Evolutionary conservation across 2,113 vertebrate species (phyloP).

Genomic region (Trogon melanurus): DNA sequence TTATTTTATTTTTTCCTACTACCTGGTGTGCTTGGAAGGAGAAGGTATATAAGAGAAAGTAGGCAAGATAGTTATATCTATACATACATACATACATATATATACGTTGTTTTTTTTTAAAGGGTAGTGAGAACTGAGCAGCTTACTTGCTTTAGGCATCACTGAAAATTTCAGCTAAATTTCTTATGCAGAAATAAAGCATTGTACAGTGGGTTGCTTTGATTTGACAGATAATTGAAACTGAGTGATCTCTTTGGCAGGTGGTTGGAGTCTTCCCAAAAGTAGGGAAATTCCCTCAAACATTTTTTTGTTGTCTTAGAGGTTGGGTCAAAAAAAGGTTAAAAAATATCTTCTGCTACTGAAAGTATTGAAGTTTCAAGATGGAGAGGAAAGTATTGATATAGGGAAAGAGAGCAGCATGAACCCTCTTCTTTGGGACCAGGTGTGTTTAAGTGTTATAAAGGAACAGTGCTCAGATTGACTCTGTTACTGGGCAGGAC

Average conservation of each 20-base stretch:
- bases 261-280: not conserved
- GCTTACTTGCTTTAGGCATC: not conserved
- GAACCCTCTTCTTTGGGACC: not conserved
- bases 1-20: not conserved
- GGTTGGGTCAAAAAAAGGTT: not conserved
- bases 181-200: not conserved
- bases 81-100: too few relatives aligned
- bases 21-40: not conserved
- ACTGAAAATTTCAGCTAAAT: not conserved
- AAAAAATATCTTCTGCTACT: not conserved
- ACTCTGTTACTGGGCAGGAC: not conserved
- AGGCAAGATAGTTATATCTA: not conserved
- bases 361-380: not conserved
- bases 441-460: not conserved
- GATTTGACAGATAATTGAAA: not conserved
- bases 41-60: not conserved
- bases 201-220: not conserved
- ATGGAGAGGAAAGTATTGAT: not conserved
- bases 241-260: not conserved
- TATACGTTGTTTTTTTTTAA: not conserved
- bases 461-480: not conserved
- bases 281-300: not conserved
- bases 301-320: not conserved
- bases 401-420: not conserved
- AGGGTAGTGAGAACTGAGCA: not conserved